phyloP scores from a whole-genome alignment of 2,113 vertebrate genomes.

The Festucalex cinctus region DNA sequence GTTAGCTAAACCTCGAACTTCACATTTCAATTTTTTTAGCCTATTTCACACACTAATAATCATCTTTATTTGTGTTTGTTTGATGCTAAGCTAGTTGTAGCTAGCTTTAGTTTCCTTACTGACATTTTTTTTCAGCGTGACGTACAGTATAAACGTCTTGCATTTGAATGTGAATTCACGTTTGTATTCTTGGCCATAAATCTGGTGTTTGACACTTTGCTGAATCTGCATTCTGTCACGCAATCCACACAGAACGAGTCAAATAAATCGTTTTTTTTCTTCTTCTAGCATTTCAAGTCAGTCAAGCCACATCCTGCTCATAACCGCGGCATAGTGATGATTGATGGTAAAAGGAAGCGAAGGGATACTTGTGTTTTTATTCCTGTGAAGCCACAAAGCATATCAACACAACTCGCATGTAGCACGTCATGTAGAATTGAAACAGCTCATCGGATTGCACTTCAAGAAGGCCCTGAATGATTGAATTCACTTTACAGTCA shows the following conservation, averaged over 20 bases:
- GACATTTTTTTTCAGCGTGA: background rate
- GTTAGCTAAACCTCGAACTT: background rate
- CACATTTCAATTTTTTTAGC: background rate
- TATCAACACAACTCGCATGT: conserved; percentile 20
- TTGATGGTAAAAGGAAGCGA: background rate
- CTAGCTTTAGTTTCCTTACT: background rate
- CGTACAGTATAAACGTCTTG: background rate
- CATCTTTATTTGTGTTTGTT: background rate
- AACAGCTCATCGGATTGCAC: background rate
- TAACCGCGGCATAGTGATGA: background rate
- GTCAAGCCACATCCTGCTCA: background rate
- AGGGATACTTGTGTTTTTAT: conserved; percentile 43
- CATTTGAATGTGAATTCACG: background rate
- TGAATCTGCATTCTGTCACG: background rate
- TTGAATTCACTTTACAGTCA: background rate
- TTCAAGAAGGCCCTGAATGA: conserved; percentile 12
- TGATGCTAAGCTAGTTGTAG: background rate
- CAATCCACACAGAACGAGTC: background rate
- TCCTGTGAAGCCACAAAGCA: conserved; percentile 36
- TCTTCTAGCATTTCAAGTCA: no score
- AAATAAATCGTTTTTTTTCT: background rate
- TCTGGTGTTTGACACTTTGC: conserved; percentile 3
- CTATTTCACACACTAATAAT: background rate
- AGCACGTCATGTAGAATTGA: background rate
- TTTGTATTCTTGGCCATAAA: background rate